These are phyloP conservation scores for Euglossa dilemma DNA, from an alignment of 1,140 invertebrate genomes.

Conservation along the genomic window DNA sequence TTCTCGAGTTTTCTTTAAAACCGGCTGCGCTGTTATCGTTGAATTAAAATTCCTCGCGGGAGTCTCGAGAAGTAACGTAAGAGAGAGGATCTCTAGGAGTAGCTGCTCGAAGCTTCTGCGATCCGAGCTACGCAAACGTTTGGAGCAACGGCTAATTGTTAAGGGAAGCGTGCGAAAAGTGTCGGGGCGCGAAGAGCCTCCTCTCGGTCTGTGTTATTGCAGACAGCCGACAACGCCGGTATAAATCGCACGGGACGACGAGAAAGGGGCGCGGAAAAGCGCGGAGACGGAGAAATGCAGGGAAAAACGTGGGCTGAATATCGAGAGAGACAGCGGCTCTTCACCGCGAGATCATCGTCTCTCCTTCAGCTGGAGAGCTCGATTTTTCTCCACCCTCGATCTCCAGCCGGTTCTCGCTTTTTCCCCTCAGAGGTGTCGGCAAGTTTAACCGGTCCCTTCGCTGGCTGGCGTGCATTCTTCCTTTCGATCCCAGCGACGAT, in stretches of 20 bases:
- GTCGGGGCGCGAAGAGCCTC: not conserved
- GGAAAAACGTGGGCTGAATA: slow-evolving; percentile 17
- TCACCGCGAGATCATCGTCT: not conserved
- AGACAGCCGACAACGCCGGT: not conserved
- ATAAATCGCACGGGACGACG: not conserved
- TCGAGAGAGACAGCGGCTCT: not conserved
- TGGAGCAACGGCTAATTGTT: slow-evolving; percentile 19
- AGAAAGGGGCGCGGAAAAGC: not conserved
- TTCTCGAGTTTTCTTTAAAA: not conserved
- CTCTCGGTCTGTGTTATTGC: slow-evolving; percentile 7
- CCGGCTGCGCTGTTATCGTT: not conserved
- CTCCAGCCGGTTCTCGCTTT: not conserved
- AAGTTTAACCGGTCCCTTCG: not conserved
- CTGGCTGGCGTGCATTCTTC: not conserved
- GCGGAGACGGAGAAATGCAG: not conserved
- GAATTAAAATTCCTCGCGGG: not conserved
- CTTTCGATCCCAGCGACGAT: not conserved
- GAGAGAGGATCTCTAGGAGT: not conserved
- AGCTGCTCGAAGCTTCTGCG: not conserved
- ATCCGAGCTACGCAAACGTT: not conserved
- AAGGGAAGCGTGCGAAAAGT: not conserved
- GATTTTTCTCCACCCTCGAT: not conserved
- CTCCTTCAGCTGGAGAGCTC: not conserved
- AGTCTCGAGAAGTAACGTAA: not conserved
- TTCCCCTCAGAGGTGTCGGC: not conserved